Conservation (phyloP, 1,140 invertebrate genomes). For the Eciton burchellii region DNA sequence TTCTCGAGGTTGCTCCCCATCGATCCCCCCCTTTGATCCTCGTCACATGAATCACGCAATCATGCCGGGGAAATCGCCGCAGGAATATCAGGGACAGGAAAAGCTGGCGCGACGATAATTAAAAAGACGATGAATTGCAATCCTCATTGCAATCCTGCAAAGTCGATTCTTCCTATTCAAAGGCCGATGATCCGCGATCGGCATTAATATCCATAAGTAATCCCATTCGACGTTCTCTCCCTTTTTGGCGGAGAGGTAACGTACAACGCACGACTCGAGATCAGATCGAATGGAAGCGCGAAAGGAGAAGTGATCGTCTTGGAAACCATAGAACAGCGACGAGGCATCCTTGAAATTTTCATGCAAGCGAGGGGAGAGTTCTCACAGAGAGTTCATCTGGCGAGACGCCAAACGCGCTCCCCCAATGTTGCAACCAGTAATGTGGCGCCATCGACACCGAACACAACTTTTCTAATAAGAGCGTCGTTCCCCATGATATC, state of each 20-base stretch:
- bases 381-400: conserved; percentile 41
- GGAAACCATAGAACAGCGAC: not conserved
- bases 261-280: conserved; percentile 1
- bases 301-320: conserved; percentile 18
- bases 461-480: conserved; percentile 50
- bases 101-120: not conserved
- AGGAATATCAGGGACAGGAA: conserved; percentile 16
- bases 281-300: conserved; percentile 38
- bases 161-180: not conserved
- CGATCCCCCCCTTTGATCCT: conserved; percentile 48
- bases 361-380: conserved; percentile 46
- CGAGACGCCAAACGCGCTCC: conserved; percentile 55
- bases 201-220: conserved; percentile 17
- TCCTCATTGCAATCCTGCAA: not conserved
- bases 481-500: not conserved
- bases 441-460: conserved; percentile 42
- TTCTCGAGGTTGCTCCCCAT: conserved; percentile 23
- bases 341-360: conserved; percentile 32
- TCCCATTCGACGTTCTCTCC: not conserved
- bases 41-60: conserved; percentile 9
- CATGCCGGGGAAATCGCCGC: not conserved
- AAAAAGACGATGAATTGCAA: conserved; percentile 4
- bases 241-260: not conserved
- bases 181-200: not conserved
- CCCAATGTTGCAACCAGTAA: conserved; percentile 22